These are phyloP conservation scores for Pammene fasciana DNA, from an alignment of 2,888 invertebrate genomes.

Conservation along the genomic window DNA sequence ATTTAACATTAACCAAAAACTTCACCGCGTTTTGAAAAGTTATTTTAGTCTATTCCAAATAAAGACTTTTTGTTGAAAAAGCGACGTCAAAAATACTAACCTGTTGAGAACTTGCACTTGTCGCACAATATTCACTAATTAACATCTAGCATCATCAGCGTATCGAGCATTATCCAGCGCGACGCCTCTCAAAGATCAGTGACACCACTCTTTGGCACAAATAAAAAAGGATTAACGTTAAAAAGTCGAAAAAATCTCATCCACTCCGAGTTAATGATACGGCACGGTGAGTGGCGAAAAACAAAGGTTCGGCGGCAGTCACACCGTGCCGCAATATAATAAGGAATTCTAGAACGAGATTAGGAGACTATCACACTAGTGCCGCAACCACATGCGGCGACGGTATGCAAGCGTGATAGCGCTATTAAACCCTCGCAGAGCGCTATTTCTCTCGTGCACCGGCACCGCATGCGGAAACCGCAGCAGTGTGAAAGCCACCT, in stretches of 20 bases:
- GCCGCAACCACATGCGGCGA: too few relatives aligned
- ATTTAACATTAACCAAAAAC: neutral
- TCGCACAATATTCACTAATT: conserved; percentile 55
- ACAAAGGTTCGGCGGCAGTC: conserved; percentile 70
- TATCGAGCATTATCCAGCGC: conserved; percentile 56
- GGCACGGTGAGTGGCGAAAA: conserved; percentile 79
- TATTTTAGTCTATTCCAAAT: too few relatives aligned
- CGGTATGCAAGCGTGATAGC: too few relatives aligned
- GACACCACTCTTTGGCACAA: conserved; percentile 71
- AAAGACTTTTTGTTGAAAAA: neutral
- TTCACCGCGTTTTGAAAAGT: too few relatives aligned
- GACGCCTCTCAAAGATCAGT: conserved; percentile 65
- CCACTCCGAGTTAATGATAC: conserved; percentile 84
- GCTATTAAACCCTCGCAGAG: too few relatives aligned
- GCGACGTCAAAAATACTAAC: neutral
- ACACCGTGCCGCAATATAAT: conserved; percentile 61
- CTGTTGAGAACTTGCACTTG: conserved; percentile 28
- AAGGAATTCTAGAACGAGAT: neutral
- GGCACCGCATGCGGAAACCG: too few relatives aligned
- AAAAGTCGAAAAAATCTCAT: conserved; percentile 77
- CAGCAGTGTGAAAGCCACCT: too few relatives aligned
- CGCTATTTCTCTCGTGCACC: too few relatives aligned
- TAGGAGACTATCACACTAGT: too few relatives aligned
- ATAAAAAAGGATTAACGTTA: conserved; percentile 78
- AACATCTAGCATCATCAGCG: conserved; percentile 61